Evolutionary conservation across 2,113 vertebrate species (phyloP).

Genomic region (Carassius gibelio): DNA sequence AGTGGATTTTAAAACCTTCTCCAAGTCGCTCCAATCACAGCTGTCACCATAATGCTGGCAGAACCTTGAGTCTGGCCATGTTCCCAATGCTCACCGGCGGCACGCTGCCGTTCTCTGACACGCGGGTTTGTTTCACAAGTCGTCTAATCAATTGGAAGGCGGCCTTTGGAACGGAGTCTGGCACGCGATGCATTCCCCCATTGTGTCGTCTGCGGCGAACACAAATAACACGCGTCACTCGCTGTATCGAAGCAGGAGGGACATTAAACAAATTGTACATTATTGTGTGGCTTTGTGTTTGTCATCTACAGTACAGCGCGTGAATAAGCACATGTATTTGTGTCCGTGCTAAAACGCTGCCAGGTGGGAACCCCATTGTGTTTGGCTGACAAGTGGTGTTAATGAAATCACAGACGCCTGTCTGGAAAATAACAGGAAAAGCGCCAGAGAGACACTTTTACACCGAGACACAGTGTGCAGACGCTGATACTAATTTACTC

Average conservation of each 20-base stretch:
- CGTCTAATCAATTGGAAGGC: slow-evolving; percentile 77
- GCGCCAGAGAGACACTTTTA: slow-evolving; percentile 58
- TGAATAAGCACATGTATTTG: slow-evolving; percentile 50
- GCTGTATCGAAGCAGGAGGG: slow-evolving; percentile 59
- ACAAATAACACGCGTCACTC: slow-evolving; percentile 69
- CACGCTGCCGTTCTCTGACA: slow-evolving; percentile 69
- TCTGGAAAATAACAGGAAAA: slow-evolving; percentile 62
- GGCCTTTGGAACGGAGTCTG: slow-evolving; percentile 74
- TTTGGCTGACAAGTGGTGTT: slow-evolving; percentile 67
- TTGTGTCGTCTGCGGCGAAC: slow-evolving; percentile 71
- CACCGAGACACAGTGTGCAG: slow-evolving; percentile 34
- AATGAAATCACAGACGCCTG: slow-evolving; percentile 73
- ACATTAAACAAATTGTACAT: slow-evolving; percentile 73
- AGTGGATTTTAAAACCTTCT: slow-evolving; percentile 45
- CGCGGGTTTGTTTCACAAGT: slow-evolving; percentile 77
- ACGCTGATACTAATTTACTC: slow-evolving; percentile 70
- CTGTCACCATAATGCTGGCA: slow-evolving; percentile 35
- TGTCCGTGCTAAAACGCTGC: slow-evolving; percentile 54
- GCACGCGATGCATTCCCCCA: slow-evolving; percentile 65
- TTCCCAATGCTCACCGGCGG: slow-evolving; percentile 71
- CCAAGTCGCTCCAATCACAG: slow-evolving; percentile 26
- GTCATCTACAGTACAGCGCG: slow-evolving; percentile 59
- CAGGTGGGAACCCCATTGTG: slow-evolving; percentile 73
- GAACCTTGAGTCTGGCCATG: slow-evolving; percentile 62
- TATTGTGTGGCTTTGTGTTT: slow-evolving; percentile 64